Percentiles rank a stretch among this genome's conserved stretches.
Conservation (phyloP, 2,888 invertebrate genomes). For the Rotaria socialis region DNA sequence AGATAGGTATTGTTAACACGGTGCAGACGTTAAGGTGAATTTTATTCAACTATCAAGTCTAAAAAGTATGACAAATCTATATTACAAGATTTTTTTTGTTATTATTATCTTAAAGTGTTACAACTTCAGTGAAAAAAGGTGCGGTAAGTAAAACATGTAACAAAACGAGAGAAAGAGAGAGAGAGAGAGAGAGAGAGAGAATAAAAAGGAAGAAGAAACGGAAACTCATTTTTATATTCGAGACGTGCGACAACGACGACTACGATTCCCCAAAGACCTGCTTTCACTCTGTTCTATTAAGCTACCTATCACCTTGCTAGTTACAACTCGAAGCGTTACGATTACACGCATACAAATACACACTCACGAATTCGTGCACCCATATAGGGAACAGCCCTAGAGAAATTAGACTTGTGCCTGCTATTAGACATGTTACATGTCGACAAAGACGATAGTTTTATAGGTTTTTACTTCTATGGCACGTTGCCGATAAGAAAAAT, state of each 20-base stretch:
- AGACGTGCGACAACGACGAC: constrained; percentile 25
- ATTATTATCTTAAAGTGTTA: constrained; percentile 25
- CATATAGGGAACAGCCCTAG: not conserved
- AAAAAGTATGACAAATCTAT: not conserved
- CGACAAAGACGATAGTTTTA: not conserved
- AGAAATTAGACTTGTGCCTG: constrained; percentile 26
- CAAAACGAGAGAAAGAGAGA: not conserved
- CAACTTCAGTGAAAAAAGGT: not conserved
- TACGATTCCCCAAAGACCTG: not conserved
- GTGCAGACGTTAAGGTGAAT: too few relatives aligned
- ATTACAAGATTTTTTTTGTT: not conserved
- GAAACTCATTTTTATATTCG: constrained; percentile 23
- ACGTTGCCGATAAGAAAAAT: not conserved
- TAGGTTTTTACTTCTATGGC: not conserved
- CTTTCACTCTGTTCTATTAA: constrained; percentile 23
- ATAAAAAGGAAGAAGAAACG: constrained; percentile 7
- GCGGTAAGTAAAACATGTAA: not conserved
- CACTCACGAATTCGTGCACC: not conserved
- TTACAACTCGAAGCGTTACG: not conserved
- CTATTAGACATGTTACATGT: not conserved
- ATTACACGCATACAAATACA: not conserved
- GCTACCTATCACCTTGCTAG: constrained; percentile 18
- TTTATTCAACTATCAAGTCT: not conserved
- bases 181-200: not conserved
- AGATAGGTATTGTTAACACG: too few relatives aligned